A percentile compares a stretch with the other conserved stretches of the same genome.
These are phyloP conservation scores for Leptinotarsa undecemlineata DNA, from an alignment of 1,140 invertebrate species.

Conservation along the genomic window DNA sequence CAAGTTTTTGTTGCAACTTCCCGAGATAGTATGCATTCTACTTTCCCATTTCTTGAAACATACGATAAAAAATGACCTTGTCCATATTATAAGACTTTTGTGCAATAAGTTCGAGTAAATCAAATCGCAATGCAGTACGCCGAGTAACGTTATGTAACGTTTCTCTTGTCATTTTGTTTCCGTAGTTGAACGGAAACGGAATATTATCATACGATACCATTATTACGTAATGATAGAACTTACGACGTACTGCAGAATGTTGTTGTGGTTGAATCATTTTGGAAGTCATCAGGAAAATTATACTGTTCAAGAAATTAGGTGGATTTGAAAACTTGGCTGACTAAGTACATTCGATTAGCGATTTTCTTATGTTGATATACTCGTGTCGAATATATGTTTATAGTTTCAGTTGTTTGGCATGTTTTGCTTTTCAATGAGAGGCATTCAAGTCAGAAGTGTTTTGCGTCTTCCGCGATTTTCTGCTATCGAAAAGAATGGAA, in stretches of 20 bases:
- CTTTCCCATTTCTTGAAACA: too few relatives aligned
- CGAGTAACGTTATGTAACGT: conserved; percentile 9
- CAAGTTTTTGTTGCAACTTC: neutral
- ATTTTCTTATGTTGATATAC: too few relatives aligned
- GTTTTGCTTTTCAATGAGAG: too few relatives aligned
- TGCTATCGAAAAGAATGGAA: too few relatives aligned
- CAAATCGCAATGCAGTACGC: conserved; percentile 4
- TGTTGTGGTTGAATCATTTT: neutral
- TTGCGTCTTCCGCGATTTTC: too few relatives aligned
- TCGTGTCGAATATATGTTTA: too few relatives aligned
- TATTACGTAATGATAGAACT: neutral
- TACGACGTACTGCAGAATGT: neutral
- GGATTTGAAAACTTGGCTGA: neutral
- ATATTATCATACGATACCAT: conserved; percentile 1
- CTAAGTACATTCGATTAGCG: too few relatives aligned
- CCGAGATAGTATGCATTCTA: too few relatives aligned
- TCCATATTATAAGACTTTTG: neutral
- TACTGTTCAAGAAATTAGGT: neutral
- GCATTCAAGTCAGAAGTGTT: too few relatives aligned
- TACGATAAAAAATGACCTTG: neutral
- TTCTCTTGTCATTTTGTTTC: conserved; percentile 14
- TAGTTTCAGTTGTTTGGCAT: too few relatives aligned
- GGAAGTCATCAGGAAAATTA: neutral
- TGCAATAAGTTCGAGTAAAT: neutral
- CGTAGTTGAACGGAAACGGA: neutral